Evolutionary conservation across 2,888 invertebrate genomes (phyloP), one percentile per base, ranked within the genome.

Genomic region (Tuberolachnus salignus): DNA sequence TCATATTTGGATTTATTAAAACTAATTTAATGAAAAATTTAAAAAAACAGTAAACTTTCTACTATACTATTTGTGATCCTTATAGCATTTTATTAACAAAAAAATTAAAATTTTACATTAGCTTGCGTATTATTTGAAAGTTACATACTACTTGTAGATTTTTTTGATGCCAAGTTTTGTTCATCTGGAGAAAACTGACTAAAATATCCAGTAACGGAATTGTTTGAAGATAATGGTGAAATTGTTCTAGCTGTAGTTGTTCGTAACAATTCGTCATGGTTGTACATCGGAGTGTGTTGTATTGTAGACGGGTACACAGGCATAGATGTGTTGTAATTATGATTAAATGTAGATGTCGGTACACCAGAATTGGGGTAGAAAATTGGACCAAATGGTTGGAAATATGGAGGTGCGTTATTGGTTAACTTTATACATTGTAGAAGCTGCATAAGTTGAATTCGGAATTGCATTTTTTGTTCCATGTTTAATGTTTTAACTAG

Each of bases 381-480:
- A 66, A 66, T 66, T 66, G 64, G 44, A 66, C 11, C 46, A 11
- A 21, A 14, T 66, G 46, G 34, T 66, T 66, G 46, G 21, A 66
- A 66, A 66, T 66, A 66, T 66, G 64, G 46, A 66, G 64, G 64
- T 66, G 64, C 19, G 6, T 66, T 66, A 66, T 66, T 66, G 64
- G 64, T 66, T 46, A 46, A 46, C 46, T 66, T 66, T 66, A 66
- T 66, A 46, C 64, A 13, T 66, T 66, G 64, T 46, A 66, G 21
- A 66, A 66, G 64, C 64, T 66, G 64, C 64, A 66, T 66, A 21
- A 66, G 46, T 64, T 53, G 23, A n/a, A 67, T 51, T 51, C 49
- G 51, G 26, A 67, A 67, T 67, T 67, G 51, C 26, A 67, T 67
- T 67, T 67, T 67, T 51, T 67, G 67, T 16, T 51, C 67, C 51